phyloP scores from a whole-genome alignment of 2,888 invertebrate genomes.

The Zaprionus bogoriensis region DNA sequence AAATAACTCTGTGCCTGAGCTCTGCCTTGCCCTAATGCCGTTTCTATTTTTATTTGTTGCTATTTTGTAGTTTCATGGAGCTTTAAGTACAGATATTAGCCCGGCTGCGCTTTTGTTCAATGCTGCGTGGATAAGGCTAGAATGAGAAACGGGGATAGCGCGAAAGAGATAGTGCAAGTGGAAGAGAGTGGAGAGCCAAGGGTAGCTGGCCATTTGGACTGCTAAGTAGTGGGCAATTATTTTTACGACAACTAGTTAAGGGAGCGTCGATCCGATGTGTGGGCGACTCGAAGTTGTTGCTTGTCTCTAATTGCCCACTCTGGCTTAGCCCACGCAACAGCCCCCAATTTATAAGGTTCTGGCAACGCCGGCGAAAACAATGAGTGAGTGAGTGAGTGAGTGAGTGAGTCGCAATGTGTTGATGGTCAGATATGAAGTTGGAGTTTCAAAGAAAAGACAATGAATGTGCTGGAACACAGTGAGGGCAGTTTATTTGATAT shows the following conservation, averaged over 20 bases:
- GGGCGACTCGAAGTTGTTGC: slow-evolving; percentile 60
- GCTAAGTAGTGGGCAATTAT: slow-evolving; percentile 79
- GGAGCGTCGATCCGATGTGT: slow-evolving; percentile 51
- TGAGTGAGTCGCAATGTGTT: slow-evolving; percentile 63
- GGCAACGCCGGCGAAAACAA: slow-evolving; percentile 48
- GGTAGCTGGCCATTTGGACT: slow-evolving; percentile 59
- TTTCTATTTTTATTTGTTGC: slow-evolving; percentile 47
- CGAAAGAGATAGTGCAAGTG: background rate
- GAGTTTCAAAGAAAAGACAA: slow-evolving; percentile 29
- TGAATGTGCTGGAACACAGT: no score
- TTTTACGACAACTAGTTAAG: slow-evolving; percentile 78
- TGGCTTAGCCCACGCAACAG: slow-evolving; percentile 35
- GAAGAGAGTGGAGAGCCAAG: background rate
- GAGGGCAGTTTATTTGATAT: slow-evolving; percentile 69
- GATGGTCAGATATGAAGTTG: slow-evolving; percentile 70
- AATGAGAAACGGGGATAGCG: slow-evolving; percentile 5
- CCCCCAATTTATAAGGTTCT: slow-evolving; percentile 41
- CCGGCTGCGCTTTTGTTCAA: slow-evolving; percentile 33
- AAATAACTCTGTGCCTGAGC: background rate
- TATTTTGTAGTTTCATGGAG: slow-evolving; percentile 50
- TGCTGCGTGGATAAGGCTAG: slow-evolving; percentile 18
- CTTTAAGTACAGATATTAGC: slow-evolving; percentile 59
- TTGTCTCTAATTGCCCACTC: slow-evolving; percentile 63
- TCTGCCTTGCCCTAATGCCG: slow-evolving; percentile 26
- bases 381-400: no score